Percentiles rank a stretch among this genome's conserved stretches.
phyloP scores from a whole-genome alignment of 1,140 invertebrate genomes.

The Tetramorium simillimum region DNA sequence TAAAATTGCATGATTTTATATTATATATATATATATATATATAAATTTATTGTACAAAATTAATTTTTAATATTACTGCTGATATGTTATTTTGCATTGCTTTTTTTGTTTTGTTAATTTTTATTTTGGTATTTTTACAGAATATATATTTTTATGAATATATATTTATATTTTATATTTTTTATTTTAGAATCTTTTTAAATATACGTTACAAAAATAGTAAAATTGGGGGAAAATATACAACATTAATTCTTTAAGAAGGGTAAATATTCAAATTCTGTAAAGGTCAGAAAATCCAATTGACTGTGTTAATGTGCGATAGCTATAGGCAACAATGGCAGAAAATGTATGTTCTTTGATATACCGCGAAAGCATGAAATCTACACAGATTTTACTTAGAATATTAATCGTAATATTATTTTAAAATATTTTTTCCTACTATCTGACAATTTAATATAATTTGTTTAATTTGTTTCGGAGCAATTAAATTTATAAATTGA shows the following conservation, averaged over 20 bases:
- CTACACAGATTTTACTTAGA: constrained; percentile 15
- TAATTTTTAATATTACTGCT: background rate
- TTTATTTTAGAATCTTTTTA: constrained; percentile 23
- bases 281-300: constrained; percentile 72
- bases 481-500: background rate
- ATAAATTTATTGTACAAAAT: background rate
- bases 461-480: background rate
- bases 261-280: constrained; percentile 67
- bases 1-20: too few relatives aligned
- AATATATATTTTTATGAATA: background rate
- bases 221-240: background rate
- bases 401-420: constrained; percentile 23
- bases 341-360: constrained; percentile 40
- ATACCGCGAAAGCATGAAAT: constrained; percentile 33
- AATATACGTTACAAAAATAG: constrained; percentile 14
- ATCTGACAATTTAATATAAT: background rate
- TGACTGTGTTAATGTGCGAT: constrained; percentile 67
- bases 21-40: too few relatives aligned
- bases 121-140: background rate
- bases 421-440: background rate
- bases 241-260: constrained; percentile 27
- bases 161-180: constrained; percentile 1
- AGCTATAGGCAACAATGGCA: constrained; percentile 45
- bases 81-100: background rate
- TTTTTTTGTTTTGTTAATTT: background rate